Evolutionary conservation across 2,113 vertebrate genomes (phyloP), one percentile per base, ranked within the genome.

Genomic region (Jaculus jaculus): DNA sequence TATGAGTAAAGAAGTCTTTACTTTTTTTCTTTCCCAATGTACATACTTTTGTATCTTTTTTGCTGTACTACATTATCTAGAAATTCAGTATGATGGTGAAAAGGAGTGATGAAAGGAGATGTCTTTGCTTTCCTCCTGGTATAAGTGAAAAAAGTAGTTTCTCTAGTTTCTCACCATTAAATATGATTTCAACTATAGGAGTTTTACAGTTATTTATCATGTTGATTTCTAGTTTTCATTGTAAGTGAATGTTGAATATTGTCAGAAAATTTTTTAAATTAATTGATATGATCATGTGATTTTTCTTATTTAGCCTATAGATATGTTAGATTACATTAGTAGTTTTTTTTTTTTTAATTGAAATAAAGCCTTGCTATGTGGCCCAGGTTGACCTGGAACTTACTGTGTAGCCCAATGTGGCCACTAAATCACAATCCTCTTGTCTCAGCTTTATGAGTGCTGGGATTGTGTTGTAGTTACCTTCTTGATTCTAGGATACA

Each of bases 221-320:
- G 39, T 73, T 78, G 77, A 47, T 77, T 89, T 37, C 42, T 58
- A 42, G 23, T 87, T 92, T 84, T 51, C 34, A 80, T 68, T 61
- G 16, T 75, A 30, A 42, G 63, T 87, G 6, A 34, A 12, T 71
- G 61, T 75, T 92, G 69, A 39, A 83, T 90, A 94, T 89, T 92
- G 68, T 61, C n/a, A 72, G 1, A 82, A 84, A n/a, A n/a, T 94
- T 92, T 90, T 90, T 84, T 89, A 32, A 65, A 39, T 86, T 13
- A 92, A 26, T 73, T 73, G 3, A 32, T 87, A 73, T 60, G n/a
- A 68, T 69, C 24, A 39, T 69, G 16, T 91, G 42, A 75, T 77
- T 85, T 68, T 87, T 83, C 15, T 81, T 81, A 51, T 90, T 87
- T 73, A 91, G 34, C 34, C 47, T 80, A 18, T 51, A 84, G 18